phyloP scores from a whole-genome alignment of 2,797 vertebrate genomes.

The Paratrypauchen microcephalus region DNA sequence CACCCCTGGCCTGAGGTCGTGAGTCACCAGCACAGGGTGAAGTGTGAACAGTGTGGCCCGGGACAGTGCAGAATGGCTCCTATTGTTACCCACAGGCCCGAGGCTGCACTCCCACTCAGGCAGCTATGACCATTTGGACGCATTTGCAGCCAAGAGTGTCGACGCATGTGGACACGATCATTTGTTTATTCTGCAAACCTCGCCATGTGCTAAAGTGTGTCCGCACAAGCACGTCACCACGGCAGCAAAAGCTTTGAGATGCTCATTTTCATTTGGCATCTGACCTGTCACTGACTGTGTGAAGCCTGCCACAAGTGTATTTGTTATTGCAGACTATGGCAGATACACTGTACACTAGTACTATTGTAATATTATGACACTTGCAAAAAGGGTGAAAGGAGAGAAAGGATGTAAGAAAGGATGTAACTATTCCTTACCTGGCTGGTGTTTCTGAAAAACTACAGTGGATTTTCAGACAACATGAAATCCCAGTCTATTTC shows the following conservation, averaged over 20 bases:
- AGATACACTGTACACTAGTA: not conserved
- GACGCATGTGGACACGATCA: slow-evolving; percentile 27
- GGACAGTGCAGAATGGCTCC: slow-evolving; percentile 65
- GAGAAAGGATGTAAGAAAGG: too few species aligned
- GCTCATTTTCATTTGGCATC: slow-evolving; percentile 28
- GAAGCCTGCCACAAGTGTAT: slow-evolving; percentile 40
- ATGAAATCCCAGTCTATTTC: too few species aligned
- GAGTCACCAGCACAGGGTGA: slow-evolving; percentile 52
- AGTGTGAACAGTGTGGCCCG: slow-evolving; percentile 33
- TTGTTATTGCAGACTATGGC: slow-evolving; percentile 15
- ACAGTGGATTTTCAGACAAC: too few species aligned
- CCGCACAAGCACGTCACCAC: slow-evolving; percentile 42
- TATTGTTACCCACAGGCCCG: slow-evolving; percentile 64
- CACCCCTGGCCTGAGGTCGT: slow-evolving; percentile 59
- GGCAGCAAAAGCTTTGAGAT: slow-evolving; percentile 57
- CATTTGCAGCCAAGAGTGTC: slow-evolving; percentile 48
- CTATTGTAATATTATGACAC: too few species aligned
- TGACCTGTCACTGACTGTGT: slow-evolving; percentile 37
- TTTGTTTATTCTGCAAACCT: slow-evolving; percentile 25
- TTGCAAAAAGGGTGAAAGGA: too few species aligned
- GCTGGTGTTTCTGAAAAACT: too few species aligned
- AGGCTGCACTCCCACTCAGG: slow-evolving; percentile 59
- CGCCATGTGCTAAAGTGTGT: slow-evolving; percentile 35
- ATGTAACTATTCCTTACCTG: too few species aligned
- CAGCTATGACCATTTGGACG: slow-evolving; percentile 59